Conservation (phyloP, 2,797 vertebrate genomes). For the Octomys mimax region DNA sequence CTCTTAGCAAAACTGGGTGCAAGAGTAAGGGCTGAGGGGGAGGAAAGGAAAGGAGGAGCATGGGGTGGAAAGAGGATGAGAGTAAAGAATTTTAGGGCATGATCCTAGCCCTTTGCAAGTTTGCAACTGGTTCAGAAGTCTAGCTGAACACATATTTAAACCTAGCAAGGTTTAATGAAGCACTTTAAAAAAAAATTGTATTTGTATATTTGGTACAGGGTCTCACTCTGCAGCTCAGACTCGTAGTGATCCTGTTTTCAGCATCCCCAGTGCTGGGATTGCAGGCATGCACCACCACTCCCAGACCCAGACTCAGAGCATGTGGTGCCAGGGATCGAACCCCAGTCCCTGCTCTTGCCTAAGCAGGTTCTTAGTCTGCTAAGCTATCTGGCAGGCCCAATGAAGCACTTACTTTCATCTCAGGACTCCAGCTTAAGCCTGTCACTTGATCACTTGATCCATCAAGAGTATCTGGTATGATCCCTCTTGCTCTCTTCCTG, state of each 20-base stretch:
- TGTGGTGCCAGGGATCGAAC: too few species aligned
- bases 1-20: neutral
- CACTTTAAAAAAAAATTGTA: neutral
- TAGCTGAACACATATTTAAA: neutral
- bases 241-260: too few species aligned
- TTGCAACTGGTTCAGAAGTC: neutral
- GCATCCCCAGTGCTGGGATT: too few species aligned
- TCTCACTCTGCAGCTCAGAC: too few species aligned
- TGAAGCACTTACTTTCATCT: neutral
- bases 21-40: neutral
- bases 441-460: neutral
- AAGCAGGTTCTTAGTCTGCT: too few species aligned
- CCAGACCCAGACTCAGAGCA: too few species aligned
- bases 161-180: constrained; percentile 16
- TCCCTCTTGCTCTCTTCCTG: neutral
- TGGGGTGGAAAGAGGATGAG: neutral
- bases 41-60: neutral
- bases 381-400: too few species aligned
- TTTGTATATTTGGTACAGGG: neutral
- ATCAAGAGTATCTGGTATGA: neutral
- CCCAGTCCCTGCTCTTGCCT: too few species aligned
- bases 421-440: neutral
- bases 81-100: neutral
- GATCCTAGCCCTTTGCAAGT: neutral
- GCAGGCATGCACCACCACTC: too few species aligned